Base-by-base conservation (phyloP, 2,888 invertebrate species). In the Xylophagus ater region DNA sequence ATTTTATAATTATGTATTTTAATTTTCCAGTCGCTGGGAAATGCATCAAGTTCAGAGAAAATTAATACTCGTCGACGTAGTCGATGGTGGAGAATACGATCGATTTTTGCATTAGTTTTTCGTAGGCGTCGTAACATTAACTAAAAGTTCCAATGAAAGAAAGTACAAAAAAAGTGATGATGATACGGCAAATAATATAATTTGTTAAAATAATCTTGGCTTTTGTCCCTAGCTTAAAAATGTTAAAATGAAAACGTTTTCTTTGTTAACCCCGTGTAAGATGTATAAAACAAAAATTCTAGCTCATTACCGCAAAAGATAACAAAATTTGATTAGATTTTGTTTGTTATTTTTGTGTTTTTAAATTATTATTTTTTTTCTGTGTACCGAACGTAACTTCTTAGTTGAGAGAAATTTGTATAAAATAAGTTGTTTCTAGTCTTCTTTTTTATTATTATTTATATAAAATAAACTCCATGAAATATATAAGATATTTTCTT, bases 61-160 rank as follows among this genome's bases (percentile, higher is more conserved):
- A 54, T 66, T 20, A 65, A 68, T 47, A 54, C 64, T 7, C 71
- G 72, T 24, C 78, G 81, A 34, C 76, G 83, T 45, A 79, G 85
- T 47, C 78, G 84, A 46, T 86, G 86, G 86, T 80, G 84, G 66
- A 73, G 86, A 13, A 69, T 86, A 41, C 73, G 86, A 55, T 85
- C 85, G 51, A 85, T 86, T 57, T 83, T 86, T 58, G 82, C 85
- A 34, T 71, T 86, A 47, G 84, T 86, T 45, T 86, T 86, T 52
- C 56, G 65, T 19, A 56, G 65, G 40, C 53, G 63, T 43, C 57
- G 64, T 34, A 63, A 64, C 48, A 46, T 60, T 34, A 63, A 63
- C 48, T 63, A 53, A 53, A 46, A 40, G 4, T 15, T 8, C 20
- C 6, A 30, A 19, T 13, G 12, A 13, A 36, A 20, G 4, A 9